These are phyloP conservation scores for Pterophyllum scalare DNA, from an alignment of 2,113 vertebrate species.

Conservation along the genomic window DNA sequence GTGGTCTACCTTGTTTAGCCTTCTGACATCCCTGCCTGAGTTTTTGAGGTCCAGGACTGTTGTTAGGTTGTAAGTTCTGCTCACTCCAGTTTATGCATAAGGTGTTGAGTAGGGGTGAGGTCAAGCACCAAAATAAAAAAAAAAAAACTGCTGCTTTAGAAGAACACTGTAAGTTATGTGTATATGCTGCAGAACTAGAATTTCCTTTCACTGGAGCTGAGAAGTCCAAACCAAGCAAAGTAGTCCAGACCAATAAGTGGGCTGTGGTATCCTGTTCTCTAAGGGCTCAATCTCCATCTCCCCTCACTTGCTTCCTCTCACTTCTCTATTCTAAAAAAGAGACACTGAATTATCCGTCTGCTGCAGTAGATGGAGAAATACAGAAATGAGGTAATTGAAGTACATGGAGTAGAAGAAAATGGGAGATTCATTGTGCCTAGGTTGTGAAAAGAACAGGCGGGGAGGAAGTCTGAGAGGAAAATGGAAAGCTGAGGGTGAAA, in stretches of 20 bases:
- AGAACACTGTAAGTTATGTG: not conserved
- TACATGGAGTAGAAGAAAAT: not conserved
- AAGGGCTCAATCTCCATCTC: not conserved
- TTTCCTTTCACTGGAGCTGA: not conserved
- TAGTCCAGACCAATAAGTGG: conserved; percentile 4
- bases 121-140: not conserved
- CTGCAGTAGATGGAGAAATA: not conserved
- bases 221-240: conserved; percentile 4
- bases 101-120: not conserved
- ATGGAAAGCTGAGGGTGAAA: not conserved
- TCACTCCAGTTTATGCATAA: not conserved
- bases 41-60: not conserved
- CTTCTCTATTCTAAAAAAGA: not conserved
- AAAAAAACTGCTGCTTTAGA: not conserved
- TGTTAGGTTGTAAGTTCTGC: not conserved
- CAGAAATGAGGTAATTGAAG: not conserved
- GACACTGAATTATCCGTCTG: not conserved
- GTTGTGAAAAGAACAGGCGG: not conserved
- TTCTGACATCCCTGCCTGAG: not conserved
- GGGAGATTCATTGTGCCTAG: not conserved
- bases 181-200: too few relatives aligned
- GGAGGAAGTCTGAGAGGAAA: not conserved
- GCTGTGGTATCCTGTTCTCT: conserved; percentile 5
- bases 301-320: not conserved
- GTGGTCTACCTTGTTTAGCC: not conserved